phyloP scores from a whole-genome alignment of 2,888 invertebrate species.

The Cephus nigrinus region DNA sequence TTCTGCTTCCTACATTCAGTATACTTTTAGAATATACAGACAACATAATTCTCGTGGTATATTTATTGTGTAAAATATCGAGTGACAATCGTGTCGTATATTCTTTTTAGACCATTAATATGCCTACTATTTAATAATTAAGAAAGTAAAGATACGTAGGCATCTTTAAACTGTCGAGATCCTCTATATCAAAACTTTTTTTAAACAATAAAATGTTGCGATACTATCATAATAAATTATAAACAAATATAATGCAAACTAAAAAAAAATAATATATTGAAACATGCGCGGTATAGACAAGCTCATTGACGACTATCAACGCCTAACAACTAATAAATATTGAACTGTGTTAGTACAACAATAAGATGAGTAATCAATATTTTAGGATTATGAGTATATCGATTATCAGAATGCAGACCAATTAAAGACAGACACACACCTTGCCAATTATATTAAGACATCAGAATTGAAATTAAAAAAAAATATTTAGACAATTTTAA shows the following conservation, averaged over 20 bases:
- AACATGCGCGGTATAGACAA: not conserved
- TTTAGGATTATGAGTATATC: too few species aligned
- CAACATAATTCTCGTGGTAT: not conserved
- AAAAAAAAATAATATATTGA: not conserved
- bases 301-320: not conserved
- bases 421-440: too few species aligned
- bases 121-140: not conserved
- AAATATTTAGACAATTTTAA: too few species aligned
- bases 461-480: too few species aligned
- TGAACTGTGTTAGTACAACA: not conserved
- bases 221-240: not conserved
- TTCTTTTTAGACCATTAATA: too few species aligned
- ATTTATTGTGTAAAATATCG: too few species aligned
- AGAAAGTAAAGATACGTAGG: not conserved
- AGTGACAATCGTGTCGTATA: too few species aligned
- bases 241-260: not conserved
- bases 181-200: not conserved
- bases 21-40: not conserved
- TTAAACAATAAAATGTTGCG: not conserved
- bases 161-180: not conserved
- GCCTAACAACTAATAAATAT: not conserved
- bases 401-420: too few species aligned
- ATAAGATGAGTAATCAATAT: too few species aligned
- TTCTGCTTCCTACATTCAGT: not conserved
- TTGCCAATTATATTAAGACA: too few species aligned